phyloP scores from a whole-genome alignment of 2,113 vertebrate genomes.

The Notarius lentiginosus region DNA sequence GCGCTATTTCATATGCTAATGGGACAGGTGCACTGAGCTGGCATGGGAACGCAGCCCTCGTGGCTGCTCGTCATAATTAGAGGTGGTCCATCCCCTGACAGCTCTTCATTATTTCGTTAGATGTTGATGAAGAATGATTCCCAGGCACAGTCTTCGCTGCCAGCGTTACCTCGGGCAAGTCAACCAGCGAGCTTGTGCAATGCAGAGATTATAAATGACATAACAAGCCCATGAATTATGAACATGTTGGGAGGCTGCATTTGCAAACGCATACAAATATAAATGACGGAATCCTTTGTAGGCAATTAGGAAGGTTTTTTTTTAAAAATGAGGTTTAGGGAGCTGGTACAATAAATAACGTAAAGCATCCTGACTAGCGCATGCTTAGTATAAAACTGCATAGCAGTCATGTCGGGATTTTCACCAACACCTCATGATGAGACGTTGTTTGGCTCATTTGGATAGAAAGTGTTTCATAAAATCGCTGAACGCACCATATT shows the following conservation, averaged over 20 bases:
- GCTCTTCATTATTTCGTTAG: slow-evolving; percentile 2
- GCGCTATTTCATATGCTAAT: slow-evolving; percentile 43
- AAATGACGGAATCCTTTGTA: background rate
- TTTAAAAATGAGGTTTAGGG: background rate
- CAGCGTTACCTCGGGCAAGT: background rate
- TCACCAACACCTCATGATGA: background rate
- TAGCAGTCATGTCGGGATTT: background rate
- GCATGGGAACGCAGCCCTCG: slow-evolving; percentile 39
- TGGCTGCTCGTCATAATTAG: slow-evolving; percentile 15
- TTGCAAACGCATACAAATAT: background rate
- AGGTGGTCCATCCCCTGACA: background rate
- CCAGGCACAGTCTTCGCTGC: background rate
- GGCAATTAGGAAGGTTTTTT: background rate
- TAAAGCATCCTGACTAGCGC: background rate
- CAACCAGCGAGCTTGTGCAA: background rate
- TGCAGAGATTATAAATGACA: background rate
- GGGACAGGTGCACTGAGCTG: slow-evolving; percentile 39
- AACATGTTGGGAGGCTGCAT: background rate
- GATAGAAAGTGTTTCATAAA: background rate
- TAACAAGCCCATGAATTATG: background rate
- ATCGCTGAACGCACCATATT: background rate
- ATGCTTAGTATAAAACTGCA: background rate
- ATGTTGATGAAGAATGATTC: slow-evolving; percentile 14
- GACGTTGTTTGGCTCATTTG: background rate
- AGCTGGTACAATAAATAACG: background rate